Percentiles rank a stretch among this genome's conserved stretches.
Evolutionary conservation across 1,140 invertebrate species (phyloP).

Genomic region (Tetragonula clypearis): DNA sequence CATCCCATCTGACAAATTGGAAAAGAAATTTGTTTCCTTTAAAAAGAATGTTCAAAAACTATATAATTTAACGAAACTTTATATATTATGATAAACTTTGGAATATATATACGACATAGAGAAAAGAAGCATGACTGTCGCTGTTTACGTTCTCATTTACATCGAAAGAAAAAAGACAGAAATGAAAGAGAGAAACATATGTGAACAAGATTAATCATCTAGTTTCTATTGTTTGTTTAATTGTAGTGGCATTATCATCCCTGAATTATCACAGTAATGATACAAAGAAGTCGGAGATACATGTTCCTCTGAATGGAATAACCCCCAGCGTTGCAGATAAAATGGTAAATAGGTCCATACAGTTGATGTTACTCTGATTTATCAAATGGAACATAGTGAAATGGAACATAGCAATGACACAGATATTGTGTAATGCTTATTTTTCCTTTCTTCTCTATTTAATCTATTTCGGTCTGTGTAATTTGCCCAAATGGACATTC

Average conservation of each 20-base stretch:
- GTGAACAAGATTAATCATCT: not conserved
- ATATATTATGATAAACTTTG: too few species aligned
- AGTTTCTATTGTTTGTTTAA: constrained; percentile 19
- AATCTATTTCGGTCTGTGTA: too few species aligned
- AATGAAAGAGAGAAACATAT: not conserved
- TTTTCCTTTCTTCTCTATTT: too few species aligned
- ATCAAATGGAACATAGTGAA: not conserved
- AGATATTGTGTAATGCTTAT: not conserved
- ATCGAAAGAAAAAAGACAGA: not conserved
- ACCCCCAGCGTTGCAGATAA: not conserved
- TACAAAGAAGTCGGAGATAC: constrained; percentile 12
- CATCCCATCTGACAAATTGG: too few species aligned
- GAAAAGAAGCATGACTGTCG: not conserved
- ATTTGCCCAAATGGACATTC: too few species aligned
- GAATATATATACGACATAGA: too few species aligned
- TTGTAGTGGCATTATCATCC: not conserved
- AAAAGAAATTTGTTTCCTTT: too few species aligned
- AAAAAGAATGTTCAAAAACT: too few species aligned
- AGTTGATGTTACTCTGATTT: not conserved
- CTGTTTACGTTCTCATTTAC: too few species aligned
- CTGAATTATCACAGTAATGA: not conserved
- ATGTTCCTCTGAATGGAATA: constrained; percentile 12
- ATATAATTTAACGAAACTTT: too few species aligned
- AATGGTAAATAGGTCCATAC: not conserved
- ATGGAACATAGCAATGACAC: not conserved